Percentiles rank a stretch among this genome's conserved stretches.
phyloP scores from a whole-genome alignment of 2,888 invertebrate species.

The Eledona agricola region DNA sequence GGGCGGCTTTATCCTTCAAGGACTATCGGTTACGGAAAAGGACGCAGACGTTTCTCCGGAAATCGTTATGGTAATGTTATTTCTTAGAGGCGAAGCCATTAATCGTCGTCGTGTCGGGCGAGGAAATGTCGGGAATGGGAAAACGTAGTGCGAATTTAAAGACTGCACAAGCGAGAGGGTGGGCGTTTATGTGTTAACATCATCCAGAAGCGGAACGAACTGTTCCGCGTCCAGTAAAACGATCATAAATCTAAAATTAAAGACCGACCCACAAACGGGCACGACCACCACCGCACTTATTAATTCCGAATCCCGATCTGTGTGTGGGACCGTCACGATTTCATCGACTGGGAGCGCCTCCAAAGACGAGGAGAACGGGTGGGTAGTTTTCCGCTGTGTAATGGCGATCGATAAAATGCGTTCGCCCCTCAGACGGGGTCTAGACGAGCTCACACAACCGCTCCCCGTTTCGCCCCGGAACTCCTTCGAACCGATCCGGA shows the following conservation, averaged over 20 bases:
- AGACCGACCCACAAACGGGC: neutral
- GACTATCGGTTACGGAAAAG: constrained; percentile 14
- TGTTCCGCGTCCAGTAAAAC: constrained; percentile 24
- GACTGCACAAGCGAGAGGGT: too few species aligned
- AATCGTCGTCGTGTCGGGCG: too few species aligned
- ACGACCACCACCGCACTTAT: constrained; percentile 2
- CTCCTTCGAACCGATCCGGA: too few species aligned
- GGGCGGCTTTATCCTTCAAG: constrained; percentile 6
- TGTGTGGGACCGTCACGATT: constrained; percentile 10
- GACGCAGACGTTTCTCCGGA: constrained; percentile 16
- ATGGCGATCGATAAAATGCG: constrained; percentile 31
- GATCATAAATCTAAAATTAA: constrained; percentile 20
- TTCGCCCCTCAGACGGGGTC: constrained; percentile 33
- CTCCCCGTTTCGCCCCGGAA: constrained; percentile 11
- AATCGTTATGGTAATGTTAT: neutral
- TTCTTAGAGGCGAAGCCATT: neutral
- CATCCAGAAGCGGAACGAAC: constrained; percentile 8
- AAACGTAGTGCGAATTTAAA: too few species aligned
- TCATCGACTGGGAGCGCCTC: constrained; percentile 14
- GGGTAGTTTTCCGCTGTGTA: constrained; percentile 30
- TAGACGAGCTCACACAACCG: constrained; percentile 24
- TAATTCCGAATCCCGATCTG: too few species aligned
- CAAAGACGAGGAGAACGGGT: constrained; percentile 4
- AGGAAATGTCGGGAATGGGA: too few species aligned
- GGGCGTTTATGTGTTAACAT: constrained; percentile 23